Conservation (phyloP, 35 echinoderm and acorn worm species). For the Apostichopus californicus region DNA sequence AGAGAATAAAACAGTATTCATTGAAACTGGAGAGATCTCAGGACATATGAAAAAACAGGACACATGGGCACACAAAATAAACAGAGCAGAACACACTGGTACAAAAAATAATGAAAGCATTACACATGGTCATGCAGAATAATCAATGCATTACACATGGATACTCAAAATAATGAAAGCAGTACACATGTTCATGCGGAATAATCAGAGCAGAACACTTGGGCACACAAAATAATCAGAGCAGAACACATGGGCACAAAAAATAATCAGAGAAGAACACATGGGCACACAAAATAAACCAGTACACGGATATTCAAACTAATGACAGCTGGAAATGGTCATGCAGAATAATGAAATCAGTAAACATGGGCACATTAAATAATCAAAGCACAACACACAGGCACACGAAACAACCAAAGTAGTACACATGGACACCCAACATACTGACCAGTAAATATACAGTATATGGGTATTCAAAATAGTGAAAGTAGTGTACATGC, state of each 20-base stretch:
- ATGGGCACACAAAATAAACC: slow-evolving; percentile 79
- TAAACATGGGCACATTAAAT: slow-evolving; percentile 87
- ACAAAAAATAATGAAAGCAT: not conserved
- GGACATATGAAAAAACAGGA: slow-evolving; percentile 54
- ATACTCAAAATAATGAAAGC: not conserved
- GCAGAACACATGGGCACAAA: not conserved
- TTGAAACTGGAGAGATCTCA: not conserved
- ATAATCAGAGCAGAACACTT: slow-evolving; percentile 54
- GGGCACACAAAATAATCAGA: slow-evolving; percentile 27
- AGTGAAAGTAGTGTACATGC: slow-evolving; percentile 76
- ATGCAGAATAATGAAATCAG: slow-evolving; percentile 22
- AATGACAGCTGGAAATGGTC: not conserved
- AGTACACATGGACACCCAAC: not conserved
- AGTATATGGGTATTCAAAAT: no score
- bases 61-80: not conserved
- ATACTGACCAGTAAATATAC: not conserved
- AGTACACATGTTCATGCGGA: slow-evolving; percentile 94
- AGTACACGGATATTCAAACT: not conserved
- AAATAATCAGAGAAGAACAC: slow-evolving; percentile 62
- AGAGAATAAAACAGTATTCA: not conserved
- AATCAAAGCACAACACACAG: slow-evolving; percentile 55
- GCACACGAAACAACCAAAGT: not conserved
- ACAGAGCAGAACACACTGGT: slow-evolving; percentile 82
- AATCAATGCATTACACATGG: not conserved
- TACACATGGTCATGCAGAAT: not conserved